Evolutionary conservation across 37 sponge, comb jelly and placozoan genomes (phyloP), one percentile per base, ranked within the genome.

Genomic region (Ephydatia muelleri): DNA sequence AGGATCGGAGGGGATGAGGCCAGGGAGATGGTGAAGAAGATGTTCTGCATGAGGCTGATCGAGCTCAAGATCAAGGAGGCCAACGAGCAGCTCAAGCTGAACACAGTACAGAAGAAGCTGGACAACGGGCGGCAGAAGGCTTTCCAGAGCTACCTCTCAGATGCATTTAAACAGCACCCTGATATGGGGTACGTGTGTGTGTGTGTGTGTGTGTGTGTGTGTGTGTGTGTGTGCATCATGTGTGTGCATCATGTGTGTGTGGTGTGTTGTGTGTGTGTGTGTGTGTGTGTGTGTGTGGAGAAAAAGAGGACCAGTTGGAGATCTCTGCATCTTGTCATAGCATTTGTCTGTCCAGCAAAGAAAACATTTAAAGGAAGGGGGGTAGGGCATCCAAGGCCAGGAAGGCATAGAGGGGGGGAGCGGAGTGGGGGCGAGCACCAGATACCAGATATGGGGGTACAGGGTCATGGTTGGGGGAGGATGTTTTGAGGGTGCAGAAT

Each of bases 41-140:
- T 89, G 84, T 93, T 93, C 73, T 85, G 85, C 36, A 73, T 83
- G 33, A 80, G 88, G 12, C 84, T 93, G 21, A 93, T 93, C 35
- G 93, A 93, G 83, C 67, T 93, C 12, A 93, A 93, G 84, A 67
- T 93, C 28, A 28, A 12, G 31, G 90, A 93, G 79, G 77, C 80
- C 0, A 81, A 31, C 67, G 70, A 80, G 71, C 48, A 67, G 73
- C 81, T 34, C 49, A 89, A 81, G 21, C 38, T 67, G 36, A 66
- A 65, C 30, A 25, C 67, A 0, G 68, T 70, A 1, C 43, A 67
- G 22, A 76, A 76, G 65, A 84, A 81, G 23, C 27, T 74, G 26
- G 33, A 79, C 39, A 87, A 88, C 39, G 89, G 78, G 22, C 26
- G 36, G 32, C 77, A 83, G 34, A 39, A 75, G 32, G 35, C 71